Evolutionary conservation across 2,888 invertebrate species (phyloP).

Genomic region (Brenthis hecate): DNA sequence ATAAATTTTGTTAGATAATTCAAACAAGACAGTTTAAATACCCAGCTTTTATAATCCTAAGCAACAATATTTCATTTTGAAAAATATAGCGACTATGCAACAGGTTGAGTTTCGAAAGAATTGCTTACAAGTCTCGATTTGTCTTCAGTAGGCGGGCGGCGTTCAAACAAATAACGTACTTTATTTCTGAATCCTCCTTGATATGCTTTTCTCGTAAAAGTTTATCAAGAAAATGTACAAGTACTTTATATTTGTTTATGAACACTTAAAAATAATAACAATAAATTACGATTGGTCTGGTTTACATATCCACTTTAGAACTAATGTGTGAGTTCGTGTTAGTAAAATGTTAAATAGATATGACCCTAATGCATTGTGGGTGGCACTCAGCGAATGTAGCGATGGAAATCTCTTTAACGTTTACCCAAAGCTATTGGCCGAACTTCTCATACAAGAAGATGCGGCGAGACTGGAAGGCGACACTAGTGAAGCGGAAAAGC

Average conservation of each 20-base stretch:
- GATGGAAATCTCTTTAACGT: slow-evolving; percentile 85
- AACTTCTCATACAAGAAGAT: slow-evolving; percentile 79
- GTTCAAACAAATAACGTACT: slow-evolving; percentile 35
- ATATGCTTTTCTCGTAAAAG: background rate
- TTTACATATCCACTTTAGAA: background rate
- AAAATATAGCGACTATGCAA: slow-evolving; percentile 14
- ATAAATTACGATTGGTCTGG: no score
- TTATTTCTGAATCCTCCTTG: background rate
- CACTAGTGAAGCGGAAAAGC: slow-evolving; percentile 75
- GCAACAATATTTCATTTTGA: background rate
- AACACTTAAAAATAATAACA: background rate
- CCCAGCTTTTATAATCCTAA: background rate
- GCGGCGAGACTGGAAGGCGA: slow-evolving; percentile 70
- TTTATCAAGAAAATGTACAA: no score
- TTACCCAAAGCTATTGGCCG: slow-evolving; percentile 85
- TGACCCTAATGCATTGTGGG: slow-evolving; percentile 75
- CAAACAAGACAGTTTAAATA: no score
- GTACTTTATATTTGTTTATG: no score
- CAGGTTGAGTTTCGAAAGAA: slow-evolving; percentile 27
- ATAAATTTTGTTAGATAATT: no score
- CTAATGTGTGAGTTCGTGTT: background rate
- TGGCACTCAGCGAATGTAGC: slow-evolving; percentile 79
- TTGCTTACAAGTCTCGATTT: slow-evolving; percentile 10
- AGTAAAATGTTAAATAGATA: slow-evolving; percentile 60
- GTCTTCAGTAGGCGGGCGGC: slow-evolving; percentile 34